Conservation (phyloP, 2,888 invertebrate genomes). For the Pollenia griseotomentosa region DNA sequence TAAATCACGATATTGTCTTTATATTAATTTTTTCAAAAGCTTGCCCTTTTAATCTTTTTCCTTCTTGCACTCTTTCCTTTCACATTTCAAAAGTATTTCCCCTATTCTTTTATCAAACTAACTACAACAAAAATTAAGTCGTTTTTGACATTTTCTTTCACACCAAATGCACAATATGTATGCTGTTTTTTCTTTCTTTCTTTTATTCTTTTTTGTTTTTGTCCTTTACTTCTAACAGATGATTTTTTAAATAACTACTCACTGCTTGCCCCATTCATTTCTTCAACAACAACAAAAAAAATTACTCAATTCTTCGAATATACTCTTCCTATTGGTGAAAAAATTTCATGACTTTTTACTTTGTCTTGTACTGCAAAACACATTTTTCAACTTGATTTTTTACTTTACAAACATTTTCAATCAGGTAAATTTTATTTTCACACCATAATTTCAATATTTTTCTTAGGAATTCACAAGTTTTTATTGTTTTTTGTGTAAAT, state of each 20-base stretch:
- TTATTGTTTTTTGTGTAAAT: slow-evolving; percentile 2
- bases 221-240: slow-evolving; percentile 58
- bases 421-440: neutral
- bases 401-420: neutral
- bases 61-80: slow-evolving; percentile 35
- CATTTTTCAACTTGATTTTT: slow-evolving; percentile 38
- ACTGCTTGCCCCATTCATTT: neutral
- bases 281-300: slow-evolving; percentile 29
- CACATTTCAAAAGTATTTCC: slow-evolving; percentile 23
- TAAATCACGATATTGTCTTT: slow-evolving; percentile 51
- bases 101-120: slow-evolving; percentile 46
- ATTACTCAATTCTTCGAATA: slow-evolving; percentile 57
- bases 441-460: neutral
- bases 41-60: slow-evolving; percentile 47
- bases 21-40: slow-evolving; percentile 39
- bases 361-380: slow-evolving; percentile 48
- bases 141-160: slow-evolving; percentile 65
- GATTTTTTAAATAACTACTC: slow-evolving; percentile 47
- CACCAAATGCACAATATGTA: slow-evolving; percentile 34
- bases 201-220: slow-evolving; percentile 62
- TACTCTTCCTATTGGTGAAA: slow-evolving; percentile 54
- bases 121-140: slow-evolving; percentile 30
- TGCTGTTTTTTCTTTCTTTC: slow-evolving; percentile 24
- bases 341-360: slow-evolving; percentile 51
- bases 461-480: slow-evolving; percentile 1